These are phyloP conservation scores for Cylindroiulus punctatus DNA, from an alignment of 2,888 invertebrate genomes.

Conservation along the genomic window DNA sequence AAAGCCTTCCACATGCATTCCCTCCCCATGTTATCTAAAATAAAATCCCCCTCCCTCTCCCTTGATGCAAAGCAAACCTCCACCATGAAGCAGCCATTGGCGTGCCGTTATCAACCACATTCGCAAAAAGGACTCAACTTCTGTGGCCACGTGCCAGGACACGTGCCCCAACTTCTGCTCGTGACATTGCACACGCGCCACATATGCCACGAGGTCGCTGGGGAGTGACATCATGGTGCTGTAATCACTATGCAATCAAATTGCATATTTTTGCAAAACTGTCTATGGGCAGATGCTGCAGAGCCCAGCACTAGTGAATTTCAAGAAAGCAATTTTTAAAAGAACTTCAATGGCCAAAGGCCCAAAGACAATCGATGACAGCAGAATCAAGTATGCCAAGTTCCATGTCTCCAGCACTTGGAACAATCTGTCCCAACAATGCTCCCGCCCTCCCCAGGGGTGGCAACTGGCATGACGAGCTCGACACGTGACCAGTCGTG, in stretches of 20 bases:
- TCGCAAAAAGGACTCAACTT: not conserved
- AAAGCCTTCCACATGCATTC: not conserved
- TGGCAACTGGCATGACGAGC: not conserved
- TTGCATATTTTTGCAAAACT: no score
- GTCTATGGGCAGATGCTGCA: not conserved
- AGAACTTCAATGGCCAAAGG: no score
- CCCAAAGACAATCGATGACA: no score
- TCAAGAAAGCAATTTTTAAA: not conserved
- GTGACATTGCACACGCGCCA: slow-evolving; percentile 18
- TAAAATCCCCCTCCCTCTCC: not conserved
- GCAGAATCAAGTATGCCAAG: not conserved
- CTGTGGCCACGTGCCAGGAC: not conserved
- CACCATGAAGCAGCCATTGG: not conserved
- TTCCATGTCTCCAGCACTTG: not conserved
- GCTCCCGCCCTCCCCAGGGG: not conserved
- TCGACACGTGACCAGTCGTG: not conserved
- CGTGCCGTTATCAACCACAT: not conserved
- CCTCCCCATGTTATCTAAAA: not conserved
- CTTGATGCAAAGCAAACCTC: not conserved
- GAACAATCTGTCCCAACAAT: not conserved
- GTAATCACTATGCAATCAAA: not conserved
- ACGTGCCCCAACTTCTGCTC: not conserved
- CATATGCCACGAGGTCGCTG: slow-evolving; percentile 6
- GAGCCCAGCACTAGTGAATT: not conserved
- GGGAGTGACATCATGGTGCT: not conserved